A percentile compares a stretch with the other conserved stretches of the same genome.
Conservation (phyloP, 2,113 vertebrate species). For the Myotis lucifugus region DNA sequence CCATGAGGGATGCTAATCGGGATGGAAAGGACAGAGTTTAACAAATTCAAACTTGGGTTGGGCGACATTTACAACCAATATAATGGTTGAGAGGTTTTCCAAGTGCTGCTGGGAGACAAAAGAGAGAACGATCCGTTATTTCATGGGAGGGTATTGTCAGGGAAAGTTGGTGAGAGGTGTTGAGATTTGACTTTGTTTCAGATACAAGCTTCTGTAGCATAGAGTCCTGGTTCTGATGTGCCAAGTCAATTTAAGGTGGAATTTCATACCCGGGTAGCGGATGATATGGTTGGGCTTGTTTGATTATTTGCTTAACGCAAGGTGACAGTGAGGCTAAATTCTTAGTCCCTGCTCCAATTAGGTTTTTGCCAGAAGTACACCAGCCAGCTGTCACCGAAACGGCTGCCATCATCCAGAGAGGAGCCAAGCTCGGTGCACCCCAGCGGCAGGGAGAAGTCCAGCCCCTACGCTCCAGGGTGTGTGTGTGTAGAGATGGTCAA, state of each 20-base stretch:
- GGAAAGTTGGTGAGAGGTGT: background rate
- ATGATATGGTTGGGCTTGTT: background rate
- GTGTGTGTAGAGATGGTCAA: background rate
- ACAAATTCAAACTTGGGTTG: background rate
- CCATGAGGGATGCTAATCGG: background rate
- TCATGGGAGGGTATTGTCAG: background rate
- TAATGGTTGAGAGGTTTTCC: background rate
- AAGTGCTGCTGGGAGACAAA: background rate
- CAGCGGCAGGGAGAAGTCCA: background rate
- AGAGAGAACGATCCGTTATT: background rate
- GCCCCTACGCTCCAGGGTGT: background rate
- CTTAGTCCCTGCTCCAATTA: background rate
- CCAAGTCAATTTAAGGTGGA: background rate
- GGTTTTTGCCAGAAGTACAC: background rate
- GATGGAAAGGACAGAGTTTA: background rate
- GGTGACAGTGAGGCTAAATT: slow-evolving; percentile 47
- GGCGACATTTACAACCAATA: background rate
- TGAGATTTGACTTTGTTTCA: background rate
- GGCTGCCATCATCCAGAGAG: background rate
- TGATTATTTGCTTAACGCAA: slow-evolving; percentile 36
- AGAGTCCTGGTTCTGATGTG: background rate
- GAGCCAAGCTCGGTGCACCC: background rate
- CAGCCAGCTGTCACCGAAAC: background rate
- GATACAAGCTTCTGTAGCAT: background rate
- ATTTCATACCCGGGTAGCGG: slow-evolving; percentile 37